Percentiles rank a stretch among this genome's conserved stretches.
Conservation (phyloP, 30 jellyfish, hydroid and myxozoan species). For the Haliclystus octoradiatus region DNA sequence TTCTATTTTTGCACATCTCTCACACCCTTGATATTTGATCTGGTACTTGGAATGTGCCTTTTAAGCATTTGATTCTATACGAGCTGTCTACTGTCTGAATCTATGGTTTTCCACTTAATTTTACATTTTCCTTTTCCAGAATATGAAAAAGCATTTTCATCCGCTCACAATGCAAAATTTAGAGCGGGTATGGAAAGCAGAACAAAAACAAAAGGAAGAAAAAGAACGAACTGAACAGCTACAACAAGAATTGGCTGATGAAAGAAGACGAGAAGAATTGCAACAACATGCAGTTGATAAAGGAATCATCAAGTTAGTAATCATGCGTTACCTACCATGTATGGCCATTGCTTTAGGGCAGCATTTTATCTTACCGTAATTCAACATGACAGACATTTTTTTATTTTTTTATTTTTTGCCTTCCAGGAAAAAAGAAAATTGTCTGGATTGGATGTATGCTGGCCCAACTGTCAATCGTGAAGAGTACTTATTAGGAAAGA, state of each 20-base stretch:
- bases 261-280: constrained; percentile 68
- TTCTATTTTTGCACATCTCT: too few species aligned
- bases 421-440: constrained; percentile 53
- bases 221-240: constrained; percentile 71
- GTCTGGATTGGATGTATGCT: constrained; percentile 93
- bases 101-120: too few species aligned
- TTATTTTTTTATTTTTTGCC: neutral
- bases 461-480: constrained; percentile 68
- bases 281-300: constrained; percentile 81
- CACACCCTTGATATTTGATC: neutral
- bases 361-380: neutral
- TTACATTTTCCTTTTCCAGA: constrained; percentile 47
- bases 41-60: neutral
- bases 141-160: constrained; percentile 97
- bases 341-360: neutral
- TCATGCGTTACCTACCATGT: neutral
- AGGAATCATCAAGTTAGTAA: constrained; percentile 60
- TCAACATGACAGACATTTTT: neutral
- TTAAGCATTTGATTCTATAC: neutral
- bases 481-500: constrained; percentile 85
- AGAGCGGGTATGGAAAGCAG: constrained; percentile 99
- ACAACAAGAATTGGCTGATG: constrained; percentile 80
- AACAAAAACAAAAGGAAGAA: constrained; percentile 77
- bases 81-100: too few species aligned
- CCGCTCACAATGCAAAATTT: constrained; percentile 96